Base-by-base conservation (phyloP, 1,140 invertebrate genomes). In the Lepidotrigona ventralis region DNA sequence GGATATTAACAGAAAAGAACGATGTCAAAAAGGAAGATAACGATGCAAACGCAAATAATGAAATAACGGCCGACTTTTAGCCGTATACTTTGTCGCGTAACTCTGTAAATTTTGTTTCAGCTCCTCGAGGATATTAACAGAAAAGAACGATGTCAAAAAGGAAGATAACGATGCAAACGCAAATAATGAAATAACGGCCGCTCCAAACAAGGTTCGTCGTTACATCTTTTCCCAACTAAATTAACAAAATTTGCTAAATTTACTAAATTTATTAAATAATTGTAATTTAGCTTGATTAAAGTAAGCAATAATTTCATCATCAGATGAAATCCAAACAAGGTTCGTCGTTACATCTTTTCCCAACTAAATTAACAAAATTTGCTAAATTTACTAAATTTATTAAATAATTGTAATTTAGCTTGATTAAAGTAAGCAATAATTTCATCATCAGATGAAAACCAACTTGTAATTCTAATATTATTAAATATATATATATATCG, bases 141-240 rank as follows among this genome's bases (percentile, higher is more conserved):
- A 90, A 14, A 91, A 88, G 39, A 88, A 74, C 14, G 89, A 92
- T 63, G 72, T 74, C 2, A 89, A 88, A 86, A 92, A 85, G 74
- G 80, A 88, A 19, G 86, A 85, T 68, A 77, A 72, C 29, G 90
- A 91, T 85, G 33, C 81, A 56, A 89, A 56, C 21, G 58, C 64
- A 33, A 79, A 79, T 33, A 90, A 85, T 58, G 89, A 92, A 53
- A n/a, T n/a, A n/a, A 68, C 86, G 14, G 69, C 21, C 77, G 88
- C 81, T 90, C 89, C 89, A 88, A 90, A 90, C 64, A 92, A 93
- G 83, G 92, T 92, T 84, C 46, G 77, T 66, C 39, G 76, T 72
- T 54, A 78, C 72, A 68, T 54, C 21, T 17, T 46, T 73, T 29
- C 21, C 15, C 63, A 26, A 51, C 26, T 29, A 19, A 71, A 60